phyloP scores from a whole-genome alignment of 2,888 invertebrate genomes.

The Pyralis farinalis region DNA sequence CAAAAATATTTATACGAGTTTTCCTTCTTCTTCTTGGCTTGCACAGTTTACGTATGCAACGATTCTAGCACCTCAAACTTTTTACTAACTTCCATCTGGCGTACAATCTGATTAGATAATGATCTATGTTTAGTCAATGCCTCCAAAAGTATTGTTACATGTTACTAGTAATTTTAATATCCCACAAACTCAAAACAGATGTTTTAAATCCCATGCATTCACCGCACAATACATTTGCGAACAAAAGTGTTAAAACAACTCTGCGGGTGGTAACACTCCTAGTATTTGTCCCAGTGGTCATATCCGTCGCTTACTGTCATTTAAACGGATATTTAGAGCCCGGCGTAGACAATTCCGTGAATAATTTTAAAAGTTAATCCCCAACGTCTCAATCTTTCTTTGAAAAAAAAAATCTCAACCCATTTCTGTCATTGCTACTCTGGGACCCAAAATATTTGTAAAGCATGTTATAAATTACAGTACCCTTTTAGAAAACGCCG shows the following conservation, averaged over 20 bases:
- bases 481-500: conserved; percentile 20
- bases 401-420: neutral
- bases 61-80: too few species aligned
- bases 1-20: too few species aligned
- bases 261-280: neutral
- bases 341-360: neutral
- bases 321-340: neutral
- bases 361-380: conserved; percentile 6
- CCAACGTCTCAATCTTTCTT: conserved; percentile 1
- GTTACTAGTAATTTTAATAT: neutral
- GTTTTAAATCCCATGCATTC: neutral
- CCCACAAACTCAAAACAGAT: neutral
- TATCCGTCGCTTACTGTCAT: neutral
- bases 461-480: conserved; percentile 30
- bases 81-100: too few species aligned
- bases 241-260: neutral
- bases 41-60: too few species aligned
- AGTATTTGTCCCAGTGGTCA: neutral
- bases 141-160: neutral
- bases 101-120: too few species aligned
- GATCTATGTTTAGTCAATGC: too few species aligned
- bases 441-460: conserved; percentile 17
- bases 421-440: conserved; percentile 38
- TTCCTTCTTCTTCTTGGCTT: too few species aligned
- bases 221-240: neutral